Evolutionary conservation across 2,888 invertebrate species (phyloP).

Genomic region (Philereme vetulata): DNA sequence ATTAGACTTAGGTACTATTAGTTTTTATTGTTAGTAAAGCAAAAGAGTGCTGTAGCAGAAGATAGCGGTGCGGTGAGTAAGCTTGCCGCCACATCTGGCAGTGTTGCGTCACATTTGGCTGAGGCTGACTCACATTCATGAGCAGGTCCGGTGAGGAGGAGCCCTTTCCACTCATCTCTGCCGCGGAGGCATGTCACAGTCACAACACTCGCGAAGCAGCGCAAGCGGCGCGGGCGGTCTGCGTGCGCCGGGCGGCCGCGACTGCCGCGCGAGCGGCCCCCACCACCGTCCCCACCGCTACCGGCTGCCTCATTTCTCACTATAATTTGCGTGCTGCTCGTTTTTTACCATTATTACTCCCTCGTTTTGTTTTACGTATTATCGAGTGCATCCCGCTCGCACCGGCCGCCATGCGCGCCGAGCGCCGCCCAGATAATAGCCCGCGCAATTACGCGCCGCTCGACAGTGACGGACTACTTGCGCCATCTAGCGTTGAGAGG

Average conservation of each 20-base stretch:
- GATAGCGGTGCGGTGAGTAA: slow-evolving; percentile 24
- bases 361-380: slow-evolving; percentile 84
- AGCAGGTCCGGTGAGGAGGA: slow-evolving; percentile 81
- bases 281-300: slow-evolving; percentile 80
- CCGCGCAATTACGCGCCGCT: slow-evolving; percentile 74
- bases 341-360: slow-evolving; percentile 84
- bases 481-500: slow-evolving; percentile 75
- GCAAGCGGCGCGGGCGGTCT: slow-evolving; percentile 69
- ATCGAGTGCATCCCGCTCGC: slow-evolving; percentile 84
- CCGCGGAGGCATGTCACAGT: slow-evolving; percentile 73
- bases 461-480: slow-evolving; percentile 52
- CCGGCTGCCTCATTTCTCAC: slow-evolving; percentile 84
- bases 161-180: slow-evolving; percentile 78
- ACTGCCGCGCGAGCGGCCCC: slow-evolving; percentile 73
- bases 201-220: slow-evolving; percentile 73
- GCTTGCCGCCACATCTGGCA: slow-evolving; percentile 21
- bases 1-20: slow-evolving; percentile 6
- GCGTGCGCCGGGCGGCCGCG: slow-evolving; percentile 74
- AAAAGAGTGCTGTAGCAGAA: slow-evolving; percentile 2
- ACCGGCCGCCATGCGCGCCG: slow-evolving; percentile 81
- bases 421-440: slow-evolving; percentile 83
- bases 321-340: slow-evolving; percentile 84
- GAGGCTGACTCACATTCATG: slow-evolving; percentile 79
- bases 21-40: slow-evolving; percentile 24
- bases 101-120: slow-evolving; percentile 10